Percentiles rank a stretch among this genome's conserved stretches.
phyloP scores from a whole-genome alignment of 1,140 invertebrate species.

The Pachyrhynchus sulphureomaculatus region DNA sequence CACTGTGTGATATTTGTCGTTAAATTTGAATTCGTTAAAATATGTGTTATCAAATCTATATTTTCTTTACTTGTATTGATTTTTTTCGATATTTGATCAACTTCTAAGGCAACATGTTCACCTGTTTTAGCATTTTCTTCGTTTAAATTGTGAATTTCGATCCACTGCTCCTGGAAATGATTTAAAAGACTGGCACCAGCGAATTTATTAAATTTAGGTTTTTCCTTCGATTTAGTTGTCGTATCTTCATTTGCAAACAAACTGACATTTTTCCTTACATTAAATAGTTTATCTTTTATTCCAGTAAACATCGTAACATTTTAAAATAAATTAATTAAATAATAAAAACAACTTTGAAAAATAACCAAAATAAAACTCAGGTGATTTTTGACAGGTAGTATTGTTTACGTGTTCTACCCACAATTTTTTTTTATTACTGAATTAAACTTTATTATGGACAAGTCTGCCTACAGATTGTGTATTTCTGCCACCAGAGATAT shows the following conservation, averaged over 20 bases:
- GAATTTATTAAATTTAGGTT: constrained; percentile 11
- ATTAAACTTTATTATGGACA: too few species aligned
- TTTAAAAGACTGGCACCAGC: constrained; percentile 61
- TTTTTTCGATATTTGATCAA: constrained; percentile 57
- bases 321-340: background rate
- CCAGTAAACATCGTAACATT: constrained; percentile 41
- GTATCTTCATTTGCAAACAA: constrained; percentile 32
- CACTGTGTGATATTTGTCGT: constrained; percentile 59
- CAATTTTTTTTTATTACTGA: too few species aligned
- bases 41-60: constrained; percentile 56
- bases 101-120: constrained; percentile 59
- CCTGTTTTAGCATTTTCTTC: constrained; percentile 64
- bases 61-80: constrained; percentile 58
- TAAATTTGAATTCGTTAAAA: constrained; percentile 59
- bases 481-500: too few species aligned
- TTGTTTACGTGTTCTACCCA: too few species aligned
- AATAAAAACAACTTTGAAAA: background rate
- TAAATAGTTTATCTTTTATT: constrained; percentile 45
- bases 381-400: background rate
- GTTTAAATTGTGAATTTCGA: constrained; percentile 61
- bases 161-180: constrained; percentile 67
- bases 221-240: background rate
- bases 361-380: background rate
- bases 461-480: too few species aligned
- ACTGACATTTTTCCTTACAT: constrained; percentile 41